Evolutionary conservation across 2,113 vertebrate genomes (phyloP).

Genomic region (Macquaria ambigua): DNA sequence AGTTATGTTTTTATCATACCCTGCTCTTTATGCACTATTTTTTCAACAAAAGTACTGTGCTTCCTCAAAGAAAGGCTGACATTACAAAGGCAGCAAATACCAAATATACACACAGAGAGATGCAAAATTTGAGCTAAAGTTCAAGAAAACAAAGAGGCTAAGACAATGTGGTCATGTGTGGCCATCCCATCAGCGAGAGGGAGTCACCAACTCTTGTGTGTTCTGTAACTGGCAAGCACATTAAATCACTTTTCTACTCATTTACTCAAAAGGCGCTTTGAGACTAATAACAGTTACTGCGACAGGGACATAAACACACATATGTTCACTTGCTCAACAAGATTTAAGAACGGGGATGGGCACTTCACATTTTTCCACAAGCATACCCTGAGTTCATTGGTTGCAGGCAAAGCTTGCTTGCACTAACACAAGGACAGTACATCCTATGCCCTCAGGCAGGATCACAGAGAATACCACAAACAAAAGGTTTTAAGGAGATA

Average conservation of each 20-base stretch:
- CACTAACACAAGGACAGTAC: slow-evolving; percentile 25
- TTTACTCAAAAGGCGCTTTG: slow-evolving; percentile 64
- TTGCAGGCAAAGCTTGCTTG: slow-evolving; percentile 28
- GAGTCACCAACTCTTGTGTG: slow-evolving; percentile 12
- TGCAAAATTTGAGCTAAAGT: slow-evolving; percentile 4
- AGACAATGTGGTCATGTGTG: slow-evolving; percentile 28
- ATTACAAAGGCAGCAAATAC: slow-evolving; percentile 52
- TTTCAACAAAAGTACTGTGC: slow-evolving; percentile 22
- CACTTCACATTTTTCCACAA: not conserved
- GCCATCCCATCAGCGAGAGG: slow-evolving; percentile 8
- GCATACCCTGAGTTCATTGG: slow-evolving; percentile 71
- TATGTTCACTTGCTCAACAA: slow-evolving; percentile 33
- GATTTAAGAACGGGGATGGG: slow-evolving; percentile 30
- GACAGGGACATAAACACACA: slow-evolving; percentile 34
- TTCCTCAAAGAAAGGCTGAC: slow-evolving; percentile 24
- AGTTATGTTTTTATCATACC: slow-evolving; percentile 29
- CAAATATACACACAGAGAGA: slow-evolving; percentile 33
- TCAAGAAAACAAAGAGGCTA: slow-evolving; percentile 39
- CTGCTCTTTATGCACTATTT: slow-evolving; percentile 16
- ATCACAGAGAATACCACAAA: slow-evolving; percentile 11
- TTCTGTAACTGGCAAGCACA: slow-evolving; percentile 53
- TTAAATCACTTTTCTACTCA: slow-evolving; percentile 31
- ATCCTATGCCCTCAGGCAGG: slow-evolving; percentile 25
- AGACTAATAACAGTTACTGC: slow-evolving; percentile 43
- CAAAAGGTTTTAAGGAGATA: slow-evolving; percentile 39